Percentiles rank a stretch among this genome's conserved stretches.
phyloP scores from a whole-genome alignment of 1,140 invertebrate species.

The Aradophagus sp. region DNA sequence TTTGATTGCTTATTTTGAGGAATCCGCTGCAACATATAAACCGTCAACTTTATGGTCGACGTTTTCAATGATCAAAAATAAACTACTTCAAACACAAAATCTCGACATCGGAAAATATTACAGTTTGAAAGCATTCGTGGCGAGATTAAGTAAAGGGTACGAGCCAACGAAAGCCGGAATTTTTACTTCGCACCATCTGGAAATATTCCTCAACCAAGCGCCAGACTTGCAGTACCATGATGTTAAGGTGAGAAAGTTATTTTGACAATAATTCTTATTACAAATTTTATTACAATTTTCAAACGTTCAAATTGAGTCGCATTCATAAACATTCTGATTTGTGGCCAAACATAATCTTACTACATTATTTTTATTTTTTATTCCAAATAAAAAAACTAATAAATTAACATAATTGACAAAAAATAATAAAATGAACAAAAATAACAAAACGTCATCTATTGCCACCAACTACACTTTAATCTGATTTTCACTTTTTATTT shows the following conservation, averaged over 20 bases:
- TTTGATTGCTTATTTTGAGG: too few relatives aligned
- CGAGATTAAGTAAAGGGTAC: neutral
- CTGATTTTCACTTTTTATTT: too few relatives aligned
- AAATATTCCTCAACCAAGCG: conserved; percentile 2
- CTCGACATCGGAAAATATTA: neutral
- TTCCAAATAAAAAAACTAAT: too few relatives aligned
- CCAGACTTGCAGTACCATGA: conserved; percentile 6
- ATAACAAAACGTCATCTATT: too few relatives aligned
- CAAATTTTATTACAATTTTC: too few relatives aligned
- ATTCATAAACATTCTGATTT: too few relatives aligned
- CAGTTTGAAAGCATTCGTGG: neutral
- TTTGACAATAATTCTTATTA: too few relatives aligned
- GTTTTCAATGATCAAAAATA: neutral
- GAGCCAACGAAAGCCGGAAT: neutral
- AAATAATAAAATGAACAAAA: neutral
- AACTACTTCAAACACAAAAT: neutral
- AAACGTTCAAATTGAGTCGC: too few relatives aligned
- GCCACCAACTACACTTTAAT: too few relatives aligned
- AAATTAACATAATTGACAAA: neutral
- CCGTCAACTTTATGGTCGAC: neutral
- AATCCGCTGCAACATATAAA: too few relatives aligned
- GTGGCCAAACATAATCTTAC: too few relatives aligned
- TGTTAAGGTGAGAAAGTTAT: conserved; percentile 8
- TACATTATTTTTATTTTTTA: too few relatives aligned
- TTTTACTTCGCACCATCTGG: neutral